Conservation (phyloP, 2,797 vertebrate species). For the Rhabdophis nuchalis region DNA sequence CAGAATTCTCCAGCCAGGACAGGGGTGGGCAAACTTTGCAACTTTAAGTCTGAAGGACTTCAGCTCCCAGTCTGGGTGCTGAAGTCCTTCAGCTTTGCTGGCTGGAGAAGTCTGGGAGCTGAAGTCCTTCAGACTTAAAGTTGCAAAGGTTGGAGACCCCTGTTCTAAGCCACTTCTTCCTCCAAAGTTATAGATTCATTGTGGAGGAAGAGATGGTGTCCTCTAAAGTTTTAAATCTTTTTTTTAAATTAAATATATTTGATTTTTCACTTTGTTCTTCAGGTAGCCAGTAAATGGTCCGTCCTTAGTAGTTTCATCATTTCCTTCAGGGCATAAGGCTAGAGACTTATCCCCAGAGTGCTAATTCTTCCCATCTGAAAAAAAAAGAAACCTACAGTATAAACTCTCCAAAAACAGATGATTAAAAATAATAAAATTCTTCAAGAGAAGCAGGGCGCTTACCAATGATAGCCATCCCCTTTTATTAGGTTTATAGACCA, state of each 20-base stretch:
- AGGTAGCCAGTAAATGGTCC: background rate
- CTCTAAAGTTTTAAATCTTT: background rate
- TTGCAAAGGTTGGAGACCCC: no score
- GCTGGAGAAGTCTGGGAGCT: no score
- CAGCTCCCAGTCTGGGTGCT: no score
- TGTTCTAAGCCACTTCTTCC: background rate
- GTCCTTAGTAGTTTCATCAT: background rate
- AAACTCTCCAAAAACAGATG: background rate
- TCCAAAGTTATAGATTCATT: background rate
- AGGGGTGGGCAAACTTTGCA: no score
- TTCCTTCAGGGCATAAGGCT: background rate
- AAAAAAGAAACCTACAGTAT: background rate
- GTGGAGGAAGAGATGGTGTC: background rate
- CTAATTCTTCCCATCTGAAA: background rate
- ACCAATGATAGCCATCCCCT: background rate
- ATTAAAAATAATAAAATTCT: background rate
- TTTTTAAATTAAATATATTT: background rate
- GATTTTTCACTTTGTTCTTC: background rate
- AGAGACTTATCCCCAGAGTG: background rate
- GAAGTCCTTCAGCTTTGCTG: no score
- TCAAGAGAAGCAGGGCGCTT: background rate
- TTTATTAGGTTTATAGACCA: background rate
- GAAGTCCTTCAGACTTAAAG: no score
- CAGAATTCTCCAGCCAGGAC: no score
- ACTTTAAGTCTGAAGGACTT: no score